Percentiles rank a stretch among this genome's conserved stretches.
These are phyloP conservation scores for Trematocara macrostoma DNA, from an alignment of 2,113 vertebrate species.

Conservation along the genomic window DNA sequence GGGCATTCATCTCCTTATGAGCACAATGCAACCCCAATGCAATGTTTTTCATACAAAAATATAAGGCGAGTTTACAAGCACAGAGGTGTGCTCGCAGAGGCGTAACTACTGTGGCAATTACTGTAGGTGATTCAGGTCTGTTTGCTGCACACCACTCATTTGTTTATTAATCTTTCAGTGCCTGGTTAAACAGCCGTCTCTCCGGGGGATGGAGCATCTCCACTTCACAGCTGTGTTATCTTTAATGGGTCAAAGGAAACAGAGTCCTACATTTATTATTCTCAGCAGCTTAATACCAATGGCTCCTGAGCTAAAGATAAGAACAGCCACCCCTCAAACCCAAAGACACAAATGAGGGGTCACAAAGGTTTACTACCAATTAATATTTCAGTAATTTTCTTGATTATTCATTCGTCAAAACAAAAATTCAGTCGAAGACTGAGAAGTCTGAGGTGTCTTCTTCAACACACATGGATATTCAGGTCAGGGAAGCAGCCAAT, in stretches of 20 bases:
- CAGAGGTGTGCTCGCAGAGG: background rate
- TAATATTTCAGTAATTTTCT: background rate
- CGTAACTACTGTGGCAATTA: background rate
- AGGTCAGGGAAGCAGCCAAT: background rate
- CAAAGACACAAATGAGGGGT: background rate
- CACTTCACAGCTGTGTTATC: constrained; percentile 26
- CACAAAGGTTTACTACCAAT: background rate
- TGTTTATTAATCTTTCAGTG: constrained; percentile 51
- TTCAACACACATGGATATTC: background rate
- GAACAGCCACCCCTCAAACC: background rate
- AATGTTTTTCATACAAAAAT: background rate
- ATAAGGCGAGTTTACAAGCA: background rate
- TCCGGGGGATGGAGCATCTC: background rate
- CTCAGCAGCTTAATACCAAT: background rate
- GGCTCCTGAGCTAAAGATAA: background rate
- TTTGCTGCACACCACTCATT: constrained; percentile 36
- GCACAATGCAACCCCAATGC: background rate
- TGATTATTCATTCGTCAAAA: background rate
- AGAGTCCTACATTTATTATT: background rate
- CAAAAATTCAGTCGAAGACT: background rate
- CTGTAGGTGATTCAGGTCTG: constrained; percentile 3
- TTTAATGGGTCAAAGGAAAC: constrained; percentile 3
- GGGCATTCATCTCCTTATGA: background rate
- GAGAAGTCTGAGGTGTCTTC: background rate
- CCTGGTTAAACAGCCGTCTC: constrained; percentile 43